Evolutionary conservation across 2,797 vertebrate species (phyloP), one percentile per base, ranked within the genome.

Genomic region (Phataginus tricuspis): DNA sequence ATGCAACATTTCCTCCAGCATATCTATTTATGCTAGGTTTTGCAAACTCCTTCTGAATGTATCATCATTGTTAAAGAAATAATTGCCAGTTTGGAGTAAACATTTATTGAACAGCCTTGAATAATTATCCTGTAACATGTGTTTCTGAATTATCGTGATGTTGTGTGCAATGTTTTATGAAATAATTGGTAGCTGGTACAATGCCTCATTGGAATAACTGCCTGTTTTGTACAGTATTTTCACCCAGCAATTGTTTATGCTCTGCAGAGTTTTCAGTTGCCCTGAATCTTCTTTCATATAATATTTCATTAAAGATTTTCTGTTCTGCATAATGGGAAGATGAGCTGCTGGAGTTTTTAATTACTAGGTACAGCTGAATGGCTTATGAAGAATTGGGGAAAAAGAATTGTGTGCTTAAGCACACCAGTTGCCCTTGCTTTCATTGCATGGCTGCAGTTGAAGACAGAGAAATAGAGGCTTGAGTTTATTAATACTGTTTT

Each of bases 261-360:
- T 42, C 96, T 96, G 4, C 2, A 45, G 42, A 72, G 74, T 97
- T 96, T 96, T 59, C 7, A 64, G 85, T 86, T 96, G 16, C 87
- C 57, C 53, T 92, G 27, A 1, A 57, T 97, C 23, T 92, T 92
- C 92, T 96, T 74, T 86, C n/a, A 5, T 91, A 37, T 88, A 91
- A 72, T 94, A 77, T 96, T 98, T 98, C 94, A 75, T 97, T 95
- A 96, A 96, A 95, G 31, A 96, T 96, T 98, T 98, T 98, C 92
- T 97, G 15, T 25, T 97, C 97, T 98, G 66, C 90, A 64, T 95
- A 98, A 97, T 96, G 95, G 85, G 90, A 94, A 82, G 84, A 91
- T 91, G 87, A 95, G 90, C 29, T 95, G 13, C 89, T 64, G 18
- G 86, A 91, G 29, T 0, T 9, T 87, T 97, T 97, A 96, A 93